A percentile compares a stretch with the other conserved stretches of the same genome.
These are phyloP conservation scores for Gopherus evgoodei DNA, from an alignment of 2,113 vertebrate genomes.

Conservation along the genomic window DNA sequence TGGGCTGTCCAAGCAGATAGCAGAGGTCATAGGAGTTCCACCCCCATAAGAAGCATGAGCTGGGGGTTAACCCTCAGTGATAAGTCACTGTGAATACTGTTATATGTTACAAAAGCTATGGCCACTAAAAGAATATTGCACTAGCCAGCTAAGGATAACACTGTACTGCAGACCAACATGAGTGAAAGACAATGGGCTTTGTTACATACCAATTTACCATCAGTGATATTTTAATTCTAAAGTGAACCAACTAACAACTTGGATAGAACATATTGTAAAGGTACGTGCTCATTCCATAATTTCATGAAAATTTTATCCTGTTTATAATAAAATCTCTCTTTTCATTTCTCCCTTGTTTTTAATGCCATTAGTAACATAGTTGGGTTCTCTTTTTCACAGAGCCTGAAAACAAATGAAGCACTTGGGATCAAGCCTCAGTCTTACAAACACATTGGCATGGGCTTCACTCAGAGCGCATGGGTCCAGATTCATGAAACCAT, in stretches of 20 bases:
- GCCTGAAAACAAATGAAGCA: constrained; percentile 64
- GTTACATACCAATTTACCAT: background rate
- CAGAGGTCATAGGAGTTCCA: background rate
- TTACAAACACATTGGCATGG: no score
- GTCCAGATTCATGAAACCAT: background rate
- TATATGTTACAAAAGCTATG: background rate
- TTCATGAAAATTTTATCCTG: constrained; percentile 15
- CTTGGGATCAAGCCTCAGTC: background rate
- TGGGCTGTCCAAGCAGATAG: background rate
- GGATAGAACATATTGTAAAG: constrained; percentile 9
- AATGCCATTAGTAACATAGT: constrained; percentile 54
- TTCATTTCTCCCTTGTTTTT: constrained; percentile 60
- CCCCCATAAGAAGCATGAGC: background rate
- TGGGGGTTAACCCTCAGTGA: background rate
- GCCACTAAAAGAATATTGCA: background rate
- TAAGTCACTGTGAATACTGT: background rate
- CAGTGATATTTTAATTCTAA: constrained; percentile 42
- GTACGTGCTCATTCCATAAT: background rate
- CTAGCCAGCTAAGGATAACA: background rate
- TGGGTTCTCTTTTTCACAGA: constrained; percentile 55
- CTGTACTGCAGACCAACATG: background rate
- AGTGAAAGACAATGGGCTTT: background rate
- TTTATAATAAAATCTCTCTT: constrained; percentile 50
- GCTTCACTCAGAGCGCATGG: background rate
- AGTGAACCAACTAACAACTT: constrained; percentile 5